phyloP scores from a whole-genome alignment of 2,888 invertebrate genomes.

The Epistrophella euchroma region DNA sequence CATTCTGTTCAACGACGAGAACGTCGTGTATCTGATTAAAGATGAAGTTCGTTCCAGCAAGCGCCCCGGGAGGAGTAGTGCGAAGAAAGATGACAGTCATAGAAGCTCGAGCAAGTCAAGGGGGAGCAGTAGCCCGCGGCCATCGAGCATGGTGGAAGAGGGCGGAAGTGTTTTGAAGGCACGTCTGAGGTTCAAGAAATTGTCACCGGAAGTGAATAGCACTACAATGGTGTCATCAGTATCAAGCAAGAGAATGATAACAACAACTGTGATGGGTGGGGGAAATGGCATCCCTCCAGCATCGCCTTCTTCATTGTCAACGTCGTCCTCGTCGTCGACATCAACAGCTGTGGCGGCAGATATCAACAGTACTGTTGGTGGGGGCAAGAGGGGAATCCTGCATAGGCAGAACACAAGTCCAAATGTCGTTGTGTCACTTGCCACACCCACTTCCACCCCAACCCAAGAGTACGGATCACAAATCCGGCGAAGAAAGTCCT shows the following conservation, averaged over 20 bases:
- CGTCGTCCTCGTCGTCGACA: slow-evolving; percentile 60
- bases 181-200: slow-evolving; percentile 80
- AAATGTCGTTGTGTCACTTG: slow-evolving; percentile 17
- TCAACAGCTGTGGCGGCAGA: slow-evolving; percentile 68
- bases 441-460: slow-evolving; percentile 35
- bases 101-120: slow-evolving; percentile 49
- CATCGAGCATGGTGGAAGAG: slow-evolving; percentile 76
- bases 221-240: slow-evolving; percentile 46
- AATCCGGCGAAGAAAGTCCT: slow-evolving; percentile 80
- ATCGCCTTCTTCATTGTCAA: slow-evolving; percentile 56
- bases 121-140: slow-evolving; percentile 64
- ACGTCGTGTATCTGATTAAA: slow-evolving; percentile 83
- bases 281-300: slow-evolving; percentile 27
- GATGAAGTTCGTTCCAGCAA: slow-evolving; percentile 82
- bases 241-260: slow-evolving; percentile 33
- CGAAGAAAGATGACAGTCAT: slow-evolving; percentile 64
- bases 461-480: slow-evolving; percentile 76
- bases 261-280: slow-evolving; percentile 13
- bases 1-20: slow-evolving; percentile 83
- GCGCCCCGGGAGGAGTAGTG: slow-evolving; percentile 58
- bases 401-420: slow-evolving; percentile 78
- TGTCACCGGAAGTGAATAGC: slow-evolving; percentile 71
- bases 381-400: slow-evolving; percentile 79
- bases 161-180: slow-evolving; percentile 74
- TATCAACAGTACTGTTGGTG: slow-evolving; percentile 74